Evolutionary conservation across 1,140 invertebrate genomes (phyloP), one percentile per base, ranked within the genome.

Genomic region (Drosophila kurseongensis): DNA sequence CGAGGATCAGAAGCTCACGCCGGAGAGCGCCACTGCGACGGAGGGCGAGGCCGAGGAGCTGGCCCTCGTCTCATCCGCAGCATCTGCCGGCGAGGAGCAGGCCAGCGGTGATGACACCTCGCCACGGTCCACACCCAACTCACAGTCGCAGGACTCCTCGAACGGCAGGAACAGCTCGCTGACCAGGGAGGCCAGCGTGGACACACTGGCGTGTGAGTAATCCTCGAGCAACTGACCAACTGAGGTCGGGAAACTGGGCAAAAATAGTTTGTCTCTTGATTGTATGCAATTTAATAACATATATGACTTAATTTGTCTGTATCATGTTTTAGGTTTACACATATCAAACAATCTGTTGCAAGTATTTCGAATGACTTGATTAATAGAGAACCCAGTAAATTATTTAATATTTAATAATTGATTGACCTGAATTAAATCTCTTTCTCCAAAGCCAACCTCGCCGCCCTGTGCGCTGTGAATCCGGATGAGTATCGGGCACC

Each of bases 401-500:
- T 32, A 1, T 7, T 8, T 32, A 8, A 32, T 7, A 32, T 32
- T 35, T 35, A 16, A 12, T 16, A 16, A 51, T 10, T 51, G 14
- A 35, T 10, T 51, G 14, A 12, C 12, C 13, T 8, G 12, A 1
- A 5, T 8, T n/a, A 35, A 32, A 14, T 5, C n/a, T 51, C 29
- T 18, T 56, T 61, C 14, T 1, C 29, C 13, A 12, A 29, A 90
- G 91, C 90, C 3, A 89, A 86, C 38, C 62, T 92, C 38, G 76
- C 77, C 54, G 75, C 83, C 8, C 38, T 92, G 47, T 82, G 80
- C 36, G 56, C 80, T 0, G 82, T 96, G 38, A 95, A 95, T 91
- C 94, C 95, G 44, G 93, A 95, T 42, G 95, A 96, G 27, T 98
- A 96, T 93, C 98, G 97, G 13, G 95, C 98, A 78, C 98, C 98